Base-by-base conservation (phyloP, 2,113 vertebrate species). In the Oenanthe oenanthe region DNA sequence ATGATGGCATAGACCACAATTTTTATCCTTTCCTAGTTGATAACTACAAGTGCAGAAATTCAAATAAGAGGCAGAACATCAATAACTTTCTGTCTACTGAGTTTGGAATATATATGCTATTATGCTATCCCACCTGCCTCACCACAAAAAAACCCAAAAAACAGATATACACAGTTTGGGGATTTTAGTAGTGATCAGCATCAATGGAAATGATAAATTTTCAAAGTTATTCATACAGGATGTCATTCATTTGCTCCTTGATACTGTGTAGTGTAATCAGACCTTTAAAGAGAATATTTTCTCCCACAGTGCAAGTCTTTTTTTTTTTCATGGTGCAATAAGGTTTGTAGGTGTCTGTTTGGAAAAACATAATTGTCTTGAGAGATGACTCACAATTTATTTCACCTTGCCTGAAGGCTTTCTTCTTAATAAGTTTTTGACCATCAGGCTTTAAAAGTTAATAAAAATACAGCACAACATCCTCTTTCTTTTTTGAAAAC, bases 311-410 rank as follows among this genome's bases (percentile, higher is more conserved):
- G 61, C 77, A 92, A 90, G 32, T 79, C 13, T 71, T 28, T 17
- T 56, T 86, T 83, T 57, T 43, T 24, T 42, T 42, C 32, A 40
- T 74, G 74, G 48, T 34, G 19, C 71, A 95, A 74, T 85, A 85
- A 71, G 9, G 22, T 60, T 84, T 92, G 38, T 70, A 94, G 68
- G 29, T 25, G 31, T 42, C 43, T 65, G 60, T 88, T 88, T 92
- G 85, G 63, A 82, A 89, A 92, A 95, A 88, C 17, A 16, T 11
- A 60, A 71, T 70, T 89, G 63, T 88, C 76, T 58, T 85, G 79
- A 68, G 82, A 94, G 72, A 84, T 67, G 42, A 87, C 81, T 93
- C 61, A 75, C 70, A 63, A 89, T 88, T 77, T 89, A 56, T 91
- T 92, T 91, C 72, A 75, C 21, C 24, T 82, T 95, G 32, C 40